Percentiles rank a stretch among this genome's conserved stretches.
Evolutionary conservation across 37 sponge, comb jelly and placozoan species (phyloP).

Genomic region (Hexactinellida sp.): DNA sequence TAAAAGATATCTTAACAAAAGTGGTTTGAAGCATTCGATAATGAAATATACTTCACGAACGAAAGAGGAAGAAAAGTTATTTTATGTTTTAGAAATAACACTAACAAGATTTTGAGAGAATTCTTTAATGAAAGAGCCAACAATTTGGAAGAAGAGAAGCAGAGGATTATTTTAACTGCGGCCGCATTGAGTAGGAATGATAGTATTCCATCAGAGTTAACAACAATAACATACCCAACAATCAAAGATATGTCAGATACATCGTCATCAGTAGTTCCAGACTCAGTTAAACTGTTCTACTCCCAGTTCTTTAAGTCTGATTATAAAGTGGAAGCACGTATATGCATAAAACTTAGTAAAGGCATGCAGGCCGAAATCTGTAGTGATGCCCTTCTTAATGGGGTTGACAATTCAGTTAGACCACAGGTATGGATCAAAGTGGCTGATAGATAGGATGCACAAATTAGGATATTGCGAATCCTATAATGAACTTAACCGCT

Average conservation of each 20-base stretch:
- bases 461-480: background rate
- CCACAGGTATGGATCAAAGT: constrained; percentile 27
- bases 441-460: constrained; percentile 18
- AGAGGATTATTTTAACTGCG: background rate
- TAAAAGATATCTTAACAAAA: too few relatives aligned
- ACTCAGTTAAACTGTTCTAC: background rate
- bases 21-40: too few relatives aligned
- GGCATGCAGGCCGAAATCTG: constrained; percentile 11
- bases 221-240: background rate
- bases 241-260: background rate
- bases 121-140: too few relatives aligned
- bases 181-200: background rate
- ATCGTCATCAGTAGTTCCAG: background rate
- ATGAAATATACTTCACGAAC: too few relatives aligned
- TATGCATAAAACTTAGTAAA: constrained; percentile 22
- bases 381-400: background rate
- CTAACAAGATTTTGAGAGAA: too few relatives aligned
- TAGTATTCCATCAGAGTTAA: background rate
- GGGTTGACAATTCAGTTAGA: constrained; percentile 25
- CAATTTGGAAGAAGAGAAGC: background rate
- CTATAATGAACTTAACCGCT: background rate
- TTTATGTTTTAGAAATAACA: too few relatives aligned
- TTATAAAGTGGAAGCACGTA: background rate
- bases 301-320: background rate
- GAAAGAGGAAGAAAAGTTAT: too few relatives aligned